Evolutionary conservation across 1,140 invertebrate genomes (phyloP), one percentile per base, ranked within the genome.

Genomic region (Drosophila neocordata): DNA sequence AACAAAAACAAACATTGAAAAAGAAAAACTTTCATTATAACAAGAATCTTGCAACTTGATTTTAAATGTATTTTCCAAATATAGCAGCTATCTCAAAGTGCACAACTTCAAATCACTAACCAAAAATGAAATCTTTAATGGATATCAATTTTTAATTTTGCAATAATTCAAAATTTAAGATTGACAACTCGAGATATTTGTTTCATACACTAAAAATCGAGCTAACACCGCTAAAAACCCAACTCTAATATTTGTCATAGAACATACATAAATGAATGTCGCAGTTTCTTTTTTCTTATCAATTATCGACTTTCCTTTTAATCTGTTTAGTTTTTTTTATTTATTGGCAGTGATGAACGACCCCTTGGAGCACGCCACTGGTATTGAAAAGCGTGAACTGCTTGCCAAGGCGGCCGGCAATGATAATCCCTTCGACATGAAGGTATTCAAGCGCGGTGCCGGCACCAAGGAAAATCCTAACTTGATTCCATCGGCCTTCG

Each of bases 321-420:
- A 34, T 41, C 24, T 35, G 20, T 44, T 35, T 62, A 12, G 13
- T 12, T 69, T 12, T 69, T 65, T 75, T 56, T 78, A 69, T 44
- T 91, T 91, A 31, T 31, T 31, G 27, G 61, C 92, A 95, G 94
- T 93, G 92, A 94, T 97, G 93, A 92, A 96, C 34, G 97, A 98
- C 92, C 96, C 96, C 11, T 74, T 98, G 77, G 98, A 99, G 82
- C 97, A 98, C 92, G 96, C 98, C 1, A 98, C 97, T 65, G 98
- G 98, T 80, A 83, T 97, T 34, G 98, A 99, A 91, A 97, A 97
- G 92, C 95, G 95, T 81, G 97, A 99, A 92, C 92, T 99, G 72
- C 91, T 98, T 65, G 96, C 97, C 8, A 93, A 95, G 87, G 92
- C 95, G 69, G 95, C 95, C 79, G 98, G 98, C 75, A 96, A 98